Evolutionary conservation across 1,140 invertebrate species (phyloP).

Genomic region (Pristionchus pacificus): DNA sequence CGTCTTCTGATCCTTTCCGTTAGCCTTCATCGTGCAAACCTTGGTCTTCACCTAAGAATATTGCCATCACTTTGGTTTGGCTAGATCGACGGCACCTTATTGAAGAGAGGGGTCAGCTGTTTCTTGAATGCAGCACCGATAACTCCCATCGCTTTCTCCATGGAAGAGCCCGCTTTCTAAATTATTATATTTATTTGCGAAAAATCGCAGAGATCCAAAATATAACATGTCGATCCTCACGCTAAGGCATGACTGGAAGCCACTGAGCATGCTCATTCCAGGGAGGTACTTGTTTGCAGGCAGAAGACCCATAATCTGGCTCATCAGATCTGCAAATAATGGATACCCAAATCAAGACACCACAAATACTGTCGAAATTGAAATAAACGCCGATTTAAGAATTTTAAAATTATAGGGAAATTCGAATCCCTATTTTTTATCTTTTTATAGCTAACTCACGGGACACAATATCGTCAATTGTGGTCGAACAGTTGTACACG

Average conservation of each 20-base stretch:
- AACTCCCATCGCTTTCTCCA: not conserved
- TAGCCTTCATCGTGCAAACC: not conserved
- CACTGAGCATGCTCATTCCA: not conserved
- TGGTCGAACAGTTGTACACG: not conserved
- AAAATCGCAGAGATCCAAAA: not conserved
- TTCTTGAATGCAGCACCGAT: not conserved
- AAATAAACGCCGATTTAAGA: not conserved
- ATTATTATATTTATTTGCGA: not conserved
- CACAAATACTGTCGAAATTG: not conserved
- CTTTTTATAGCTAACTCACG: not conserved
- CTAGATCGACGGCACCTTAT: not conserved
- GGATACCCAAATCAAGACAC: not conserved
- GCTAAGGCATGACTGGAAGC: not conserved
- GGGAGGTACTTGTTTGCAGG: not conserved
- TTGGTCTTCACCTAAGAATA: not conserved
- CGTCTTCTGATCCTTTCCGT: not conserved
- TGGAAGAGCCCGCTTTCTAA: not conserved
- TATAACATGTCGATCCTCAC: not conserved
- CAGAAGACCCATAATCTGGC: not conserved
- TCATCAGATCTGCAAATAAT: not conserved
- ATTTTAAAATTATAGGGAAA: not conserved
- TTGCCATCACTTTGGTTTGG: not conserved
- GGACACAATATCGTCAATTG: not conserved
- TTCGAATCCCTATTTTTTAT: not conserved
- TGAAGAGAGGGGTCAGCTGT: not conserved